Percentiles rank a stretch among this genome's conserved stretches.
Evolutionary conservation across 2,888 invertebrate species (phyloP).

Genomic region (Orthosia incerta): DNA sequence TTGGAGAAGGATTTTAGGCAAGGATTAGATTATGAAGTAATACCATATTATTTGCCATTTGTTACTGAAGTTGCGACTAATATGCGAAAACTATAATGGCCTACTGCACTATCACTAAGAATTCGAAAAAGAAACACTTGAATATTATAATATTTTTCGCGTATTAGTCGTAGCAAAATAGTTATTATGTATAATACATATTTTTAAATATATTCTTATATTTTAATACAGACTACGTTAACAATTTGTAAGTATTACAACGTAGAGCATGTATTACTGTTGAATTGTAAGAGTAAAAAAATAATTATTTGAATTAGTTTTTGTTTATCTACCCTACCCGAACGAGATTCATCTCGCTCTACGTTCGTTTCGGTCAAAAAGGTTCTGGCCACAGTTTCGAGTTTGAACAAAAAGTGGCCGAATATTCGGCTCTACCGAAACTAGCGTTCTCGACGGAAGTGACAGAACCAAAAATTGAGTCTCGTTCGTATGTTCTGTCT

Average conservation of each 20-base stretch:
- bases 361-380: too few species aligned
- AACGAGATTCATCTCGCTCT: too few species aligned
- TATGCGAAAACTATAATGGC: conserved; percentile 37
- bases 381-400: too few species aligned
- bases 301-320: conserved; percentile 54
- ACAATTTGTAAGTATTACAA: conserved; percentile 65
- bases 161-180: conserved; percentile 52
- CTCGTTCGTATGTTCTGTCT: too few species aligned
- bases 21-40: conserved; percentile 36
- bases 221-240: conserved; percentile 59
- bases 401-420: too few species aligned
- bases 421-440: too few species aligned
- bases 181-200: conserved; percentile 44
- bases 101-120: conserved; percentile 15
- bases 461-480: too few species aligned
- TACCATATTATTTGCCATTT: conserved; percentile 57
- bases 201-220: conserved; percentile 57
- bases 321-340: conserved; percentile 2
- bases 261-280: conserved; percentile 66
- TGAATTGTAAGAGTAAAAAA: conserved; percentile 73
- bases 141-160: conserved; percentile 27
- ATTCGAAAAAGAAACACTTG: not conserved
- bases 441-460: too few species aligned
- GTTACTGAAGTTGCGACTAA: conserved; percentile 42
- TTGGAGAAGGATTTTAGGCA: conserved; percentile 20